These are phyloP conservation scores for Acomys russatus DNA, from an alignment of 2,797 vertebrate species.

Conservation along the genomic window DNA sequence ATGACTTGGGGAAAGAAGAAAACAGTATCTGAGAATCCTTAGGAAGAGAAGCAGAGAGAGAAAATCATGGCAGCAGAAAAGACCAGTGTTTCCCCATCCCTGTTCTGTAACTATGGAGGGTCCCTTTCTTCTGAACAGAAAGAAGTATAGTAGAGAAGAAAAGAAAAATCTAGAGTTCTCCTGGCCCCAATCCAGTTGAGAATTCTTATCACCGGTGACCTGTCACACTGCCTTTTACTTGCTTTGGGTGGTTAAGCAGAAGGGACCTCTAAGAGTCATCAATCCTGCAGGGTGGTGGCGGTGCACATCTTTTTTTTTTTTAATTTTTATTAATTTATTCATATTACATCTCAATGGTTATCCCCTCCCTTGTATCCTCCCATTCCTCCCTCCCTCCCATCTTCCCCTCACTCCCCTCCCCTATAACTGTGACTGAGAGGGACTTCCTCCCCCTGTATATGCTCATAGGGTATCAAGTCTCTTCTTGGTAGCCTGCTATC, in stretches of 20 bases:
- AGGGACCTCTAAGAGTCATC: slow-evolving; percentile 10
- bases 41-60: slow-evolving; percentile 29
- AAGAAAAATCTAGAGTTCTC: not conserved
- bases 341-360: too few relatives aligned
- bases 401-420: too few relatives aligned
- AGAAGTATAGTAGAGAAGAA: slow-evolving; percentile 3
- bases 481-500: too few relatives aligned
- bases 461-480: too few relatives aligned
- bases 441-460: too few relatives aligned
- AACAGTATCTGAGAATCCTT: not conserved
- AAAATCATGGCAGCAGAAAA: not conserved
- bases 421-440: too few relatives aligned
- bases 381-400: too few relatives aligned
- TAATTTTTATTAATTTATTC: too few relatives aligned
- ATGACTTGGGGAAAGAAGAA: not conserved
- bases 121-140: not conserved
- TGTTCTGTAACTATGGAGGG: not conserved
- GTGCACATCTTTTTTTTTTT: too few relatives aligned
- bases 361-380: too few relatives aligned
- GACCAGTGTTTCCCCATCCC: not conserved
- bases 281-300: too few relatives aligned
- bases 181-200: not conserved
- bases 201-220: not conserved
- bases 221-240: not conserved
- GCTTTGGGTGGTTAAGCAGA: not conserved